Conservation (phyloP, 2,888 invertebrate genomes). For the Monochamus alternatus region DNA sequence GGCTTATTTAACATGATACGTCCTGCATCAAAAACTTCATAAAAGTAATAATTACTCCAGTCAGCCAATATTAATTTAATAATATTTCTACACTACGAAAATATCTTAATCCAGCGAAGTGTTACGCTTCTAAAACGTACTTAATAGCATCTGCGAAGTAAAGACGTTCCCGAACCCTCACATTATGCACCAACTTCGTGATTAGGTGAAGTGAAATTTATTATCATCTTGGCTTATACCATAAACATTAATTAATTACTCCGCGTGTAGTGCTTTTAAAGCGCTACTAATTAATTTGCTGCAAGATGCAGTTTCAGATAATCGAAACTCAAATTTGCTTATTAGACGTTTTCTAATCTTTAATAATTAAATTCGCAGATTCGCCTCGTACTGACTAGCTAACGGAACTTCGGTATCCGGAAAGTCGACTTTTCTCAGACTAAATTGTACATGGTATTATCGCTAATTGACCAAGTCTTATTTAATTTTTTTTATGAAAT, state of each 20-base stretch:
- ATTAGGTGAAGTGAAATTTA: conserved; percentile 9
- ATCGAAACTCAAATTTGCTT: conserved; percentile 43
- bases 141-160: background rate
- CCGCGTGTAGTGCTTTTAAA: conserved; percentile 37
- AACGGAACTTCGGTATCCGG: no score
- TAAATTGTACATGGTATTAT: no score
- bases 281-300: conserved; percentile 41
- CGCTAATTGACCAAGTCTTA: no score
- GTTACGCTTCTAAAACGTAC: background rate
- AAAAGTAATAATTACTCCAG: no score
- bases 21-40: no score
- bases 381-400: no score
- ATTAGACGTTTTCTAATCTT: conserved; percentile 29
- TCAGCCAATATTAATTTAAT: no score
- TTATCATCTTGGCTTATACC: conserved; percentile 20
- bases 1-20: no score
- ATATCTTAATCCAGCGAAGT: background rate
- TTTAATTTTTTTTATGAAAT: no score
- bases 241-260: conserved; percentile 44
- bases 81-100: no score
- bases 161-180: background rate
- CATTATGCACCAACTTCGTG: background rate
- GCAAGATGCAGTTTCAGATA: conserved; percentile 28
- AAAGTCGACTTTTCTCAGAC: no score
- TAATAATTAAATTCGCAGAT: conserved; percentile 31